phyloP scores from a whole-genome alignment of 2,113 vertebrate genomes.

The Rafetus swinhoei region DNA sequence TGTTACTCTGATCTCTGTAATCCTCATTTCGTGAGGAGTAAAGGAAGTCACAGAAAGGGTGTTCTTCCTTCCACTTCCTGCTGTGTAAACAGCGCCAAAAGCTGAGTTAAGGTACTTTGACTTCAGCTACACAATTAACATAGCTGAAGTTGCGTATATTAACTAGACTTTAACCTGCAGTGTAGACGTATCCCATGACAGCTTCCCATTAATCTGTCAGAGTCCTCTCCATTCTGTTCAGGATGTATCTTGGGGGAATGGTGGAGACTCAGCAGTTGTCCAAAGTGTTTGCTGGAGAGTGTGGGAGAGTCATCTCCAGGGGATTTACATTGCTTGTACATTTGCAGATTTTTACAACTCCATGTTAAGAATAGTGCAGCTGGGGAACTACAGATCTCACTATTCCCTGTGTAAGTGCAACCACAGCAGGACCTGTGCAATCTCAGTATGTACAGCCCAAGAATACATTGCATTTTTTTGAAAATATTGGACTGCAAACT shows the following conservation, averaged over 20 bases:
- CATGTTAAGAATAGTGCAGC: neutral
- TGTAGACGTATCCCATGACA: neutral
- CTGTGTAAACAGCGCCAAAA: too few species aligned
- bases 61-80: too few species aligned
- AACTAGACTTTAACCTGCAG: too few species aligned
- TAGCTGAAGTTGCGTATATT: too few species aligned
- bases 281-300: neutral
- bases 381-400: neutral
- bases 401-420: neutral
- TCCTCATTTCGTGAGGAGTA: too few species aligned
- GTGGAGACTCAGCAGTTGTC: neutral
- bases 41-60: too few species aligned
- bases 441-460: neutral
- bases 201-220: constrained; percentile 39
- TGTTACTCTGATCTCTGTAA: too few species aligned
- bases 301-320: neutral
- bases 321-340: neutral
- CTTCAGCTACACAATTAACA: too few species aligned
- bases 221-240: neutral
- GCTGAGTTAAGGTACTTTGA: too few species aligned
- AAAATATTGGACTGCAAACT: neutral
- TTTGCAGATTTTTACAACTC: neutral
- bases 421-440: neutral
- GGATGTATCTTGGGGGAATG: neutral
- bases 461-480: neutral